These are phyloP conservation scores for Coregonus clupeaformis DNA, from an alignment of 2,113 vertebrate species.

Conservation along the genomic window DNA sequence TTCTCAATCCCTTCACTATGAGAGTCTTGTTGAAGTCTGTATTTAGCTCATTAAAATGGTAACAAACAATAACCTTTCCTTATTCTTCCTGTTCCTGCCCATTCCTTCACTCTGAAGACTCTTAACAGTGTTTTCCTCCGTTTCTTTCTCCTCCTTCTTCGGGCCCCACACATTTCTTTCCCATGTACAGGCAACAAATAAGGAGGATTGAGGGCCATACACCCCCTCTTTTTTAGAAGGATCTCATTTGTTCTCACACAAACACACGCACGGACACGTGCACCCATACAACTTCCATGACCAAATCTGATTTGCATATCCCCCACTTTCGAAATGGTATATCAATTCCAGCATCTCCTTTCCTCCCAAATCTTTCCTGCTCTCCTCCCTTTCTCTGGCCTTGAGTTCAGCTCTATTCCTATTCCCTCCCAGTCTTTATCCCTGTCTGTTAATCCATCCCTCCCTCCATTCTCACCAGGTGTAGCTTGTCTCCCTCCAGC, in stretches of 20 bases:
- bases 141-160: constrained; percentile 3
- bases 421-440: too few species aligned
- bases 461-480: constrained; percentile 78
- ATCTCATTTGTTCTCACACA: background rate
- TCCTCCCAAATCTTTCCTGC: background rate
- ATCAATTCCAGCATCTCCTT: background rate
- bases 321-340: background rate
- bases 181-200: background rate
- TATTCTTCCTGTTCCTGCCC: too few species aligned
- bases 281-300: background rate
- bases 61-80: too few species aligned
- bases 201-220: background rate
- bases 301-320: constrained; percentile 35
- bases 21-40: background rate
- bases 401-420: background rate
- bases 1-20: background rate
- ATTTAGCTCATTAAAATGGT: background rate
- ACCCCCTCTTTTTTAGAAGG: background rate
- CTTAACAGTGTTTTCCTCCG: background rate
- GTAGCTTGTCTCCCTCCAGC: constrained; percentile 82
- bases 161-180: background rate
- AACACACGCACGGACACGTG: background rate
- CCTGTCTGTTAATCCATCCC: background rate
- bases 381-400: background rate
- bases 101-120: too few species aligned